Percentiles rank a stretch among this genome's conserved stretches.
phyloP scores from a whole-genome alignment of 2,797 vertebrate genomes.

The Antrozous pallidus region DNA sequence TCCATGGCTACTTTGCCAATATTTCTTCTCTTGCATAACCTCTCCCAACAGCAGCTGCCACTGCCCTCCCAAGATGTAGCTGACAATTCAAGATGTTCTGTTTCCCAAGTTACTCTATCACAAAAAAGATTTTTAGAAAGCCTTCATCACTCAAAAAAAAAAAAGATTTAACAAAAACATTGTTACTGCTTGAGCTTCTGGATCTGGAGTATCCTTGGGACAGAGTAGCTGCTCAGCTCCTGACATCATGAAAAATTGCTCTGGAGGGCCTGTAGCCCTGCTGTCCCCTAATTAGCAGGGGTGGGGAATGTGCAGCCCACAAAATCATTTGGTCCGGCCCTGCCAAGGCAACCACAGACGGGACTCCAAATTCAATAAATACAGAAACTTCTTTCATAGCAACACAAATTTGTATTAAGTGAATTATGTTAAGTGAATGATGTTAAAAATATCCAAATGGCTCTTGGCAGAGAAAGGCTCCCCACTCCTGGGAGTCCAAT shows the following conservation, averaged over 20 bases:
- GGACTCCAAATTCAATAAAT: too few relatives aligned
- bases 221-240: neutral
- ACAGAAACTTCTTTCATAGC: too few relatives aligned
- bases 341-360: too few relatives aligned
- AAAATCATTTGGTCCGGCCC: too few relatives aligned
- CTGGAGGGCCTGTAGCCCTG: neutral
- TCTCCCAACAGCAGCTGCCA: neutral
- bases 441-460: too few relatives aligned
- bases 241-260: neutral
- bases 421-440: too few relatives aligned
- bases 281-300: neutral
- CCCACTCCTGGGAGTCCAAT: too few relatives aligned
- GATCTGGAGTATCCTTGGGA: neutral
- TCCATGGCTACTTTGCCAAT: neutral
- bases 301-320: too few relatives aligned
- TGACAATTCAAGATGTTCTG: neutral
- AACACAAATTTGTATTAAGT: too few relatives aligned
- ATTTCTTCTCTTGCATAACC: neutral
- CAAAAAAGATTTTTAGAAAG: neutral
- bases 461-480: too few relatives aligned
- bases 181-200: neutral
- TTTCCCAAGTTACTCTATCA: neutral
- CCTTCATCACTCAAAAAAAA: neutral
- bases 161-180: neutral
- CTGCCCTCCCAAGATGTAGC: neutral